phyloP scores from a whole-genome alignment of 2,113 vertebrate species.

The Corvus cornix region DNA sequence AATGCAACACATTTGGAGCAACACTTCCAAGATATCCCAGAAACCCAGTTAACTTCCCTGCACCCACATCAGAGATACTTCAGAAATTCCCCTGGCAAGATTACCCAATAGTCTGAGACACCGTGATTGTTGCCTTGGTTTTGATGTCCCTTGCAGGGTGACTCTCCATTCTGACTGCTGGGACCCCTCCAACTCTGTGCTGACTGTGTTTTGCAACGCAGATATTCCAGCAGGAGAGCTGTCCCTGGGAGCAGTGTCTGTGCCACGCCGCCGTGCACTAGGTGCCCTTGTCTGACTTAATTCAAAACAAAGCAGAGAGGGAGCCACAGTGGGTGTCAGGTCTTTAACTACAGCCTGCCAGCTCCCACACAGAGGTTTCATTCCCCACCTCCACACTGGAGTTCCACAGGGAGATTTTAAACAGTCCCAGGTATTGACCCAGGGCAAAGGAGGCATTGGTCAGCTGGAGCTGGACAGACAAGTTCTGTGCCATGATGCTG shows the following conservation, averaged over 20 bases:
- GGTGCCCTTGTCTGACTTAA: neutral
- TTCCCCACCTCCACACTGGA: neutral
- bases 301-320: neutral
- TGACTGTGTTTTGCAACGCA: neutral
- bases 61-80: neutral
- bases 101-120: neutral
- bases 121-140: rapidly evolving
- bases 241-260: neutral
- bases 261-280: neutral
- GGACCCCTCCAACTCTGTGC: neutral
- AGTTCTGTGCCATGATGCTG: neutral
- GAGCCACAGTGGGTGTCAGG: neutral
- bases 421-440: neutral
- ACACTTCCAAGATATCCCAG: neutral
- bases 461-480: neutral
- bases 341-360: neutral
- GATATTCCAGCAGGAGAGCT: neutral
- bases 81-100: neutral
- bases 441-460: neutral
- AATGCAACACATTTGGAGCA: neutral
- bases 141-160: neutral
- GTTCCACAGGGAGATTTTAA: neutral
- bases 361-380: neutral
- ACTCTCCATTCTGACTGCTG: neutral
- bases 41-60: neutral